These are phyloP conservation scores for Autographa gamma DNA, from an alignment of 2,888 invertebrate species.

Conservation along the genomic window DNA sequence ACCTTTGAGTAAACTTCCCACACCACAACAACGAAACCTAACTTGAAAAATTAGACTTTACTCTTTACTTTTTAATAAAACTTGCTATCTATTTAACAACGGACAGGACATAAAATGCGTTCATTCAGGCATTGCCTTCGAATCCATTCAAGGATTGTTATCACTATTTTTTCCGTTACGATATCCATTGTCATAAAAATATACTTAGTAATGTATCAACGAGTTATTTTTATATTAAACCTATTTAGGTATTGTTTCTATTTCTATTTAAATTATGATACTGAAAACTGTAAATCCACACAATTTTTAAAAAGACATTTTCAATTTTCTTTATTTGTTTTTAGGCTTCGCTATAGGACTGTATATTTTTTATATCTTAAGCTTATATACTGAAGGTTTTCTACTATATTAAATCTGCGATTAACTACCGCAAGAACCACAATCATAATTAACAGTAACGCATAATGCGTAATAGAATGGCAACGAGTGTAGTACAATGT, in stretches of 20 bases:
- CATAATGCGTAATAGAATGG: slow-evolving; percentile 47
- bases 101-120: slow-evolving; percentile 37
- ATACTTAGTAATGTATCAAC: slow-evolving; percentile 9
- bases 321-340: no score
- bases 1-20: slow-evolving; percentile 10
- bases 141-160: slow-evolving; percentile 55
- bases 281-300: not conserved
- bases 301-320: not conserved
- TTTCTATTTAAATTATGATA: no score
- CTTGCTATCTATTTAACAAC: slow-evolving; percentile 14
- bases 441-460: slow-evolving; percentile 39
- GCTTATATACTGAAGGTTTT: not conserved
- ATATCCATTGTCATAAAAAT: slow-evolving; percentile 37
- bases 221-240: not conserved
- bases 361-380: no score
- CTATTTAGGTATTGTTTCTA: slow-evolving; percentile 1
- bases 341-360: no score
- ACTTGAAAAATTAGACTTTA: not conserved
- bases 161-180: slow-evolving; percentile 53
- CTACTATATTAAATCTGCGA: not conserved
- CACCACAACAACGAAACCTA: not conserved
- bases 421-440: not conserved
- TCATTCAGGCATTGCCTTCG: slow-evolving; percentile 55
- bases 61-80: not conserved
- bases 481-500: slow-evolving; percentile 36